Base-by-base conservation (phyloP, 2,797 vertebrate species). In the Gorsachius magnificus region DNA sequence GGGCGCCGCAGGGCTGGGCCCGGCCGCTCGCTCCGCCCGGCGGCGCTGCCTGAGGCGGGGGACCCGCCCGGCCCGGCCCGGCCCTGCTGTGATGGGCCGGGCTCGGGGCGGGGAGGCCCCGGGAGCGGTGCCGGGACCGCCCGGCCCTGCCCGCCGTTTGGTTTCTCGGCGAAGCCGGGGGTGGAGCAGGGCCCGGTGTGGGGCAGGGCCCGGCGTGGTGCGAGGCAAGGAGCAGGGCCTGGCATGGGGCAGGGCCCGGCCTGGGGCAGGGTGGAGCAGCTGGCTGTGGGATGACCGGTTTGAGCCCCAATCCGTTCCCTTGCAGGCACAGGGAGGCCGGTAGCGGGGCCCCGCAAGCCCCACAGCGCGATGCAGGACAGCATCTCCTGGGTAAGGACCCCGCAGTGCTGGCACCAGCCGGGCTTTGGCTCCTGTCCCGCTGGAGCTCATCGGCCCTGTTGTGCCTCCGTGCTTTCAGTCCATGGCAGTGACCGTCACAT, bases 21-120 rank as follows among this genome's bases (percentile, higher is more conserved):
- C 87, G 63, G 66, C 88, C 89, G 92, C 96, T 94, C 92, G 86
- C 92, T 93, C 79, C 89, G 68, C 89, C 84, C 87, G 94, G 94
- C 94, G 93, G 83, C 86, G 56, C 78, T 69, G 93, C 97, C 21
- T 5, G 33, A 9, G 33, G 56, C 21, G 31, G 29, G 29, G 16
- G 16, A 15, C 29, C 29, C 53, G 12, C 53, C 53, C 17, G 28
- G 24, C 29, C 53, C 17, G 28, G 24, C 29, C 45, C 45, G 45
- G 45, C 17, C 17, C 45, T 45, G 45, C 45, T 45, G 45, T 18
- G 45, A 45, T 45, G 45, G 16, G 43, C 45, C 33, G 65, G 17
- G 22, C 31, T 48, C 33, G 24, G 65, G 33, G 65, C 33, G 12
- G 24, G 65, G 19, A 22, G 35, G 7, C 11, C 26, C 35, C 48